Evolutionary conservation across 2,888 invertebrate species (phyloP).

Genomic region (Stomorhina lunata): DNA sequence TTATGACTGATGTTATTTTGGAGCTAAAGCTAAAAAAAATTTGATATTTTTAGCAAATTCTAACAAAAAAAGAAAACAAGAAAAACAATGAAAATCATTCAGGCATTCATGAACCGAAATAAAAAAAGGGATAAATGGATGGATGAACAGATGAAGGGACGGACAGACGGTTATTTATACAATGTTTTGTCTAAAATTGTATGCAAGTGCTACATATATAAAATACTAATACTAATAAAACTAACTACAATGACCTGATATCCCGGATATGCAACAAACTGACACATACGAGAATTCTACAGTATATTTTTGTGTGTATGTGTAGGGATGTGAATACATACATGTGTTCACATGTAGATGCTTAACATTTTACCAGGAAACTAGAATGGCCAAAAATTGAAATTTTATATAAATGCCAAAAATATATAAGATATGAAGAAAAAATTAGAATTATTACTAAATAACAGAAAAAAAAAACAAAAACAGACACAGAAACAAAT

Average conservation of each 20-base stretch:
- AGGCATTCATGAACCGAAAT: background rate
- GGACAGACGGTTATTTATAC: background rate
- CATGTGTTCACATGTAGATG: background rate
- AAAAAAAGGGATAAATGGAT: too few relatives aligned
- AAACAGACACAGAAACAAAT: background rate
- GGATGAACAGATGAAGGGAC: background rate
- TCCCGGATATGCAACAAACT: background rate
- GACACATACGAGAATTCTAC: background rate
- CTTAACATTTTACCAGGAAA: background rate
- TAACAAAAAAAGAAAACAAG: background rate
- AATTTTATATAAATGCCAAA: conserved; percentile 40
- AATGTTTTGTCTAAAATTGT: conserved; percentile 8
- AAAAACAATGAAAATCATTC: background rate
- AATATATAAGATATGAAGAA: background rate
- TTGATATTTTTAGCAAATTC: background rate
- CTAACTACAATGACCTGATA: conserved; percentile 25
- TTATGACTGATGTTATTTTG: conserved; percentile 4
- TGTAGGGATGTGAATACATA: background rate
- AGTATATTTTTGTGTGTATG: background rate
- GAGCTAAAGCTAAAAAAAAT: background rate
- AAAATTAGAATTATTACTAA: background rate
- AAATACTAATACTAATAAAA: conserved; percentile 9
- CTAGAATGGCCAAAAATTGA: conserved; percentile 19
- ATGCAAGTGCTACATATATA: background rate
- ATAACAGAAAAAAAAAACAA: background rate